Evolutionary conservation across 2,888 invertebrate genomes (phyloP).

Genomic region (Clusia tigrina): DNA sequence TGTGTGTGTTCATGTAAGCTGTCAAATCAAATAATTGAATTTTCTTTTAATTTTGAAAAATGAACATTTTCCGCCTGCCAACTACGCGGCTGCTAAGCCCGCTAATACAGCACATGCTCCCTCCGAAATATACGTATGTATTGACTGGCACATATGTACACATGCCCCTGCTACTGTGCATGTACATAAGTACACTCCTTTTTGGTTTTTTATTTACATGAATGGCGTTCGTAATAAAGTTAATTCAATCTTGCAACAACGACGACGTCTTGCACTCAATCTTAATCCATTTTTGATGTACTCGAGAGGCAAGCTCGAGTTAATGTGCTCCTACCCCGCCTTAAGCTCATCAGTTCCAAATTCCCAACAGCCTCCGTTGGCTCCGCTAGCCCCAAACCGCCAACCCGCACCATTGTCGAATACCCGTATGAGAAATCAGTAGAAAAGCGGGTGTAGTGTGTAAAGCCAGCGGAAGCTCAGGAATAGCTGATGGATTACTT

Average conservation of each 20-base stretch:
- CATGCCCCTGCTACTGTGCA: neutral
- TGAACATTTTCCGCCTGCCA: conserved; percentile 29
- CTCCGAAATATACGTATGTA: too few species aligned
- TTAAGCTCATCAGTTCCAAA: too few species aligned
- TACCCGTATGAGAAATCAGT: too few species aligned
- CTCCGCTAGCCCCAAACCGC: too few species aligned
- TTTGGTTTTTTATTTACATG: too few species aligned
- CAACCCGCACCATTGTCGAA: too few species aligned
- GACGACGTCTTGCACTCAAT: neutral
- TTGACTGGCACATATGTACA: neutral
- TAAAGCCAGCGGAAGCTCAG: neutral
- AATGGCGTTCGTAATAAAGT: neutral
- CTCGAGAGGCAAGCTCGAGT: neutral
- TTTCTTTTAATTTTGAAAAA: conserved; percentile 49
- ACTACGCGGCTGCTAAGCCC: too few species aligned
- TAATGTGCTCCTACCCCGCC: too few species aligned
- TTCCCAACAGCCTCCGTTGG: too few species aligned
- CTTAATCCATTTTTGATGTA: neutral
- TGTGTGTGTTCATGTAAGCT: conserved; percentile 29
- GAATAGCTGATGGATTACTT: conserved; percentile 7
- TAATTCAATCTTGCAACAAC: conserved; percentile 5
- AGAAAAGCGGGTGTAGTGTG: neutral
- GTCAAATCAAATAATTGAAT: conserved; percentile 54
- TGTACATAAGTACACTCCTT: neutral
- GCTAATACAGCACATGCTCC: too few species aligned